These are phyloP conservation scores for Limenitis arthemis DNA, from an alignment of 2,888 invertebrate genomes.

Conservation along the genomic window DNA sequence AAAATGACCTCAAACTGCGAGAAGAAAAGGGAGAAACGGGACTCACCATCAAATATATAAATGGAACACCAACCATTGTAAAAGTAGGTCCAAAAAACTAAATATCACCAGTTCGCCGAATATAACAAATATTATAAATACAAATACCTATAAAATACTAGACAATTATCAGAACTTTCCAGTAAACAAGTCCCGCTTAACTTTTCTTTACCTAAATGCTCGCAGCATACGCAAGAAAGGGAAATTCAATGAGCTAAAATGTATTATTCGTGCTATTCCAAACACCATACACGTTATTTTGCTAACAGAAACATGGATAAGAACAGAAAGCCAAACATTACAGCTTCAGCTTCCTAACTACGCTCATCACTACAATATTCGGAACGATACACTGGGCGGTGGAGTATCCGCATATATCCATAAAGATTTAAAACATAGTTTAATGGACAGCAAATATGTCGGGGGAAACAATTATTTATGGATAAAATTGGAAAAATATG, in stretches of 20 bases:
- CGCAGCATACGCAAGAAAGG: too few species aligned
- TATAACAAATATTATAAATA: neutral
- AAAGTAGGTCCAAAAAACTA: neutral
- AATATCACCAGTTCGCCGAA: too few species aligned
- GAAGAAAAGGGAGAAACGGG: slow-evolving; percentile 1
- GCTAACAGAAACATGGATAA: neutral
- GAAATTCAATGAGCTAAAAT: slow-evolving; percentile 1
- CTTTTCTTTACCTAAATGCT: too few species aligned
- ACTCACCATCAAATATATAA: too few species aligned
- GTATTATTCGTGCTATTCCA: neutral
- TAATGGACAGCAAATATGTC: neutral
- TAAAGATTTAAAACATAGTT: neutral
- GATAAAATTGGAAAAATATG: neutral
- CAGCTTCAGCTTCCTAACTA: too few species aligned
- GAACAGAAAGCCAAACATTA: neutral
- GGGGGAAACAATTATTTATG: neutral
- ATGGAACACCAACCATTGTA: neutral
- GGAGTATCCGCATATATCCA: neutral
- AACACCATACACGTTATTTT: slow-evolving; percentile 1
- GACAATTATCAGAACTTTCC: neutral
- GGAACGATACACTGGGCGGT: too few species aligned
- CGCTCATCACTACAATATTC: too few species aligned
- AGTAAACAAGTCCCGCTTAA: neutral
- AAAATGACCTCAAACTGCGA: neutral
- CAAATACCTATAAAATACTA: neutral